phyloP scores from a whole-genome alignment of 2,113 vertebrate species.

The Gallinago paraguaiae region DNA sequence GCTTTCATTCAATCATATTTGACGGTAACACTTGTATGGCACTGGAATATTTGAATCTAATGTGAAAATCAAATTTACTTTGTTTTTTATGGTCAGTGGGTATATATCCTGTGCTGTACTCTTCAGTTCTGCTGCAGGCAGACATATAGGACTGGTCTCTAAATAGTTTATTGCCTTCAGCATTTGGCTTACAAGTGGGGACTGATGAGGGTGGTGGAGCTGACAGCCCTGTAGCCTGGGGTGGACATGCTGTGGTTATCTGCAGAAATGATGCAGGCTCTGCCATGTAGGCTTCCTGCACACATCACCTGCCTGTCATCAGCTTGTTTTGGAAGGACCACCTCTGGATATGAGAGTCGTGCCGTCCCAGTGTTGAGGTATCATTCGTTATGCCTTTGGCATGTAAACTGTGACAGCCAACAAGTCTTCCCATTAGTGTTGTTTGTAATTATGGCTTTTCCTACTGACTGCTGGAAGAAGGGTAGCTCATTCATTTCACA shows the following conservation, averaged over 20 bases:
- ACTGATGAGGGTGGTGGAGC: not conserved
- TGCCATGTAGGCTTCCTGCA: not conserved
- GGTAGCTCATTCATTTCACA: not conserved
- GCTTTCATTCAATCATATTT: not conserved
- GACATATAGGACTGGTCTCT: not conserved
- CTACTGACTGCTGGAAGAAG: not conserved
- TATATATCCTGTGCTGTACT: not conserved
- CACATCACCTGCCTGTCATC: not conserved
- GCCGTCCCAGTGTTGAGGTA: rapidly evolving
- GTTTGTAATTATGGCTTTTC: not conserved
- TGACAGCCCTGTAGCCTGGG: not conserved
- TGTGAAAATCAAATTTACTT: not conserved
- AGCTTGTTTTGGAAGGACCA: not conserved
- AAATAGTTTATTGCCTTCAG: not conserved
- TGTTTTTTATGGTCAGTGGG: not conserved
- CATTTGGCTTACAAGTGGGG: not conserved
- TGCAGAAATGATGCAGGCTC: not conserved
- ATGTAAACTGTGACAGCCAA: not conserved
- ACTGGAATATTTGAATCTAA: not conserved
- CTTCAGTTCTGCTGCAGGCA: not conserved
- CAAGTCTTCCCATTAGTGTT: not conserved
- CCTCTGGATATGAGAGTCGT: not conserved
- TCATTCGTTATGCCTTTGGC: not conserved
- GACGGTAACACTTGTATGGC: not conserved
- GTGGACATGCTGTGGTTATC: not conserved